These are phyloP conservation scores for Botia almorhae DNA, from an alignment of 2,797 vertebrate species.

Conservation along the genomic window DNA sequence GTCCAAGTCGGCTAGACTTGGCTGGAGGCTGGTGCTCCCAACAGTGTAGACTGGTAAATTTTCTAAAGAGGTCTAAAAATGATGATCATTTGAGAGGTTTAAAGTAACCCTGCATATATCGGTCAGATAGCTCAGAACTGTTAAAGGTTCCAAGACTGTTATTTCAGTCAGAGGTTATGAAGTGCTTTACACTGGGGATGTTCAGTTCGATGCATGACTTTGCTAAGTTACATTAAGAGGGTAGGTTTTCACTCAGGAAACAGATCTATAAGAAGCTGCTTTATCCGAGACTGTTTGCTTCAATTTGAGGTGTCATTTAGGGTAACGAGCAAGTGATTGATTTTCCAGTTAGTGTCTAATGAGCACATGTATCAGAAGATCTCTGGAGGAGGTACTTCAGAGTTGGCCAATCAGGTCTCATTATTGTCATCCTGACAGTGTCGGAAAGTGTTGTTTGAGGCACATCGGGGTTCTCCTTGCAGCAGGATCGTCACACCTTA, in stretches of 20 bases:
- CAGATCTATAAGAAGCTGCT: conserved; percentile 62
- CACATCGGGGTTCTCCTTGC: background rate
- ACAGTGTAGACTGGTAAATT: conserved; percentile 24
- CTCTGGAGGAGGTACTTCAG: conserved; percentile 70
- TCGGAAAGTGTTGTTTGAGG: conserved; percentile 31
- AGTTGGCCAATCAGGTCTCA: conserved; percentile 74
- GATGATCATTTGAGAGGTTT: conserved; percentile 18
- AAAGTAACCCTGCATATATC: background rate
- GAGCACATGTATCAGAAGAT: conserved; percentile 71
- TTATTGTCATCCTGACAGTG: conserved; percentile 70
- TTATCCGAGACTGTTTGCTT: conserved; percentile 53
- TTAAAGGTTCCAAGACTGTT: conserved; percentile 44
- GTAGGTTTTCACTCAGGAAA: conserved; percentile 76
- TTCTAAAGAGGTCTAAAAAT: conserved; percentile 14
- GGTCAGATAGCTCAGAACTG: conserved; percentile 25
- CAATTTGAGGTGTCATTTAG: conserved; percentile 57
- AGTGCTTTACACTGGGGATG: conserved; percentile 6
- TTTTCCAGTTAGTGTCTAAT: conserved; percentile 63
- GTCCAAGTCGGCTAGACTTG: background rate
- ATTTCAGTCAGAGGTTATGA: conserved; percentile 26
- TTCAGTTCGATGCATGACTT: conserved; percentile 1
- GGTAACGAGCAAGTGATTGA: conserved; percentile 62
- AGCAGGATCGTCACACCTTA: background rate
- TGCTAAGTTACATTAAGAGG: conserved; percentile 36
- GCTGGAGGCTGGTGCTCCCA: conserved; percentile 8